Conservation (phyloP, 2,113 vertebrate species). For the Cephalopholis sonnerati region DNA sequence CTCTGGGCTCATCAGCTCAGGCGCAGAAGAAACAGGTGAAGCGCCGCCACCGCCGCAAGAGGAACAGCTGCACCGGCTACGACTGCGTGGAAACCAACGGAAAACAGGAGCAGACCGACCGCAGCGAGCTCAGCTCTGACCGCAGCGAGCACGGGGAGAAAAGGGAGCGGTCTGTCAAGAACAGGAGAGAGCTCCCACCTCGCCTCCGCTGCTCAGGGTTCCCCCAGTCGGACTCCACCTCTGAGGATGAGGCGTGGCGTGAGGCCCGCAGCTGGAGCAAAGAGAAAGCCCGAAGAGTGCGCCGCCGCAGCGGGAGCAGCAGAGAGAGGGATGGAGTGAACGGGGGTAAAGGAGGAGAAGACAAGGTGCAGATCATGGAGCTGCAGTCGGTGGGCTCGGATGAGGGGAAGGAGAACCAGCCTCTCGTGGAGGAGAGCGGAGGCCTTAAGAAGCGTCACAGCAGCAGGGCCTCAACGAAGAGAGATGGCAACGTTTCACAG, state of each 20-base stretch:
- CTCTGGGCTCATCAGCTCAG: slow-evolving; percentile 72
- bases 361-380: slow-evolving; percentile 73
- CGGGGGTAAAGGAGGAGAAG: slow-evolving; percentile 22
- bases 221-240: slow-evolving; percentile 83
- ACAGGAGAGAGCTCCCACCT: slow-evolving; percentile 66
- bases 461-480: slow-evolving; percentile 39
- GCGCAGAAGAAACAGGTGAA: slow-evolving; percentile 88
- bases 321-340: slow-evolving; percentile 66
- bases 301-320: slow-evolving; percentile 78
- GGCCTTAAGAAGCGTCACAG: slow-evolving; percentile 70
- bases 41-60: slow-evolving; percentile 87
- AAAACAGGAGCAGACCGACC: slow-evolving; percentile 64
- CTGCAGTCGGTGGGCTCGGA: slow-evolving; percentile 81
- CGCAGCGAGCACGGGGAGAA: slow-evolving; percentile 65
- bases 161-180: slow-evolving; percentile 70
- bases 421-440: slow-evolving; percentile 58
- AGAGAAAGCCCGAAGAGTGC: slow-evolving; percentile 86
- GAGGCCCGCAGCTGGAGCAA: slow-evolving; percentile 88
- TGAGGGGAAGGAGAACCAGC: slow-evolving; percentile 67
- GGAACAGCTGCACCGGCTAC: slow-evolving; percentile 77
- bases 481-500: slow-evolving; percentile 38
- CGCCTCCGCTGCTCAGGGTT: slow-evolving; percentile 72
- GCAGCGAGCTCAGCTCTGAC: slow-evolving; percentile 66
- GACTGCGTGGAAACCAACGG: slow-evolving; percentile 77
- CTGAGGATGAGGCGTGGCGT: slow-evolving; percentile 86